Percentiles rank a stretch among this genome's conserved stretches.
Conservation (phyloP, 2,888 invertebrate genomes). For the Coleophora deauratella region DNA sequence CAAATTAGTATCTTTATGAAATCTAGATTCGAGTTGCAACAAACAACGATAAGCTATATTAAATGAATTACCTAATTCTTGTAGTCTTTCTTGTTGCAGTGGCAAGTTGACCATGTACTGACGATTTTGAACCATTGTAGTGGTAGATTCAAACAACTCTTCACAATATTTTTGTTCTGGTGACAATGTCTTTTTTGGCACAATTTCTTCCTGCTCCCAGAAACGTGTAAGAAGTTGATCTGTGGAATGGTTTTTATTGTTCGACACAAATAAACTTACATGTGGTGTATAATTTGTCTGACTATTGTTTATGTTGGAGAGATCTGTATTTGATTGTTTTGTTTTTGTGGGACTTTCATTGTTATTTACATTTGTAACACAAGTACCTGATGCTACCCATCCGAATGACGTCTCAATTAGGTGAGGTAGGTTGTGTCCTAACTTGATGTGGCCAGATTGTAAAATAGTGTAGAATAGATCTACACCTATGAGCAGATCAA, state of each 20-base stretch:
- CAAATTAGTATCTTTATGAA: slow-evolving; percentile 7
- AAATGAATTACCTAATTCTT: slow-evolving; percentile 12
- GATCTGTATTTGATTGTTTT: too few relatives aligned
- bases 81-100: slow-evolving; percentile 6
- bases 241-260: too few relatives aligned
- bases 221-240: too few relatives aligned
- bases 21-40: slow-evolving; percentile 12
- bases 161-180: slow-evolving; percentile 10
- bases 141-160: slow-evolving; percentile 7
- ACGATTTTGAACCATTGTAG: slow-evolving; percentile 4
- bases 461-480: slow-evolving; percentile 7
- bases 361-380: too few relatives aligned
- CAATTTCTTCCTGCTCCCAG: not conserved
- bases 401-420: slow-evolving; percentile 8
- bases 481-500: slow-evolving; percentile 13
- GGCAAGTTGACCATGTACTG: slow-evolving; percentile 8
- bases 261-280: too few relatives aligned
- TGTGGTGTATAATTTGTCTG: too few relatives aligned
- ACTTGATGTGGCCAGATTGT: slow-evolving; percentile 2
- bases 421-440: slow-evolving; percentile 7
- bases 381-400: slow-evolving; percentile 10
- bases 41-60: slow-evolving; percentile 14
- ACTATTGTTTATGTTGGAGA: too few relatives aligned
- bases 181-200: not conserved
- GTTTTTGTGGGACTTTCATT: too few relatives aligned